A percentile compares a stretch with the other conserved stretches of the same genome.
phyloP scores from a whole-genome alignment of 1,140 invertebrate genomes.

The Drosophila sechellia region DNA sequence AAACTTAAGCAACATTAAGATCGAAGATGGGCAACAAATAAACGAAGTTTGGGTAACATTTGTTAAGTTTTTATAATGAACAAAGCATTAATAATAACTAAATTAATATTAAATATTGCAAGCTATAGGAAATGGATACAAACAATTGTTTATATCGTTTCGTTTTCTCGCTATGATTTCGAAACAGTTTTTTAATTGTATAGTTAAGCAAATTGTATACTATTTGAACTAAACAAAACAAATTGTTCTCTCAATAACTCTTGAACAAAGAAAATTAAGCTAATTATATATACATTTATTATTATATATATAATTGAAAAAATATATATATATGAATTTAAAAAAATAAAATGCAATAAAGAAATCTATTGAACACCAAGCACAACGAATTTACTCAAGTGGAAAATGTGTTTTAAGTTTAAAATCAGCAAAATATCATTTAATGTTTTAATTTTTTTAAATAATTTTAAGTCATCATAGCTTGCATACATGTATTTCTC shows the following conservation, averaged over 20 bases:
- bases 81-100: slow-evolving; percentile 67
- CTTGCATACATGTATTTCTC: background rate
- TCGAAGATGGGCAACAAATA: slow-evolving; percentile 52
- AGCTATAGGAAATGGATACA: slow-evolving; percentile 45
- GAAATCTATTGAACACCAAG: slow-evolving; percentile 78
- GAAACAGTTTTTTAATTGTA: slow-evolving; percentile 77
- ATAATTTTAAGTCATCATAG: too few species aligned
- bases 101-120: slow-evolving; percentile 63
- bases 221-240: slow-evolving; percentile 71
- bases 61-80: slow-evolving; percentile 82
- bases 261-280: slow-evolving; percentile 72
- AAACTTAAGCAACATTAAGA: slow-evolving; percentile 42
- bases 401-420: background rate
- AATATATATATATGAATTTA: slow-evolving; percentile 57
- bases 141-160: slow-evolving; percentile 60
- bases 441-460: too few species aligned
- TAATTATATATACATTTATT: slow-evolving; percentile 64
- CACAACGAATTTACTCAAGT: background rate
- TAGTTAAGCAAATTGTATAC: slow-evolving; percentile 81
- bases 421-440: too few species aligned
- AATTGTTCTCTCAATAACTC: slow-evolving; percentile 78
- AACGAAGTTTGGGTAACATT: slow-evolving; percentile 75
- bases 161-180: slow-evolving; percentile 52
- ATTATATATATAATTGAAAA: slow-evolving; percentile 66
- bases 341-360: slow-evolving; percentile 73